Evolutionary conservation across 1,140 invertebrate species (phyloP).

Genomic region (Lepidostoma basale): DNA sequence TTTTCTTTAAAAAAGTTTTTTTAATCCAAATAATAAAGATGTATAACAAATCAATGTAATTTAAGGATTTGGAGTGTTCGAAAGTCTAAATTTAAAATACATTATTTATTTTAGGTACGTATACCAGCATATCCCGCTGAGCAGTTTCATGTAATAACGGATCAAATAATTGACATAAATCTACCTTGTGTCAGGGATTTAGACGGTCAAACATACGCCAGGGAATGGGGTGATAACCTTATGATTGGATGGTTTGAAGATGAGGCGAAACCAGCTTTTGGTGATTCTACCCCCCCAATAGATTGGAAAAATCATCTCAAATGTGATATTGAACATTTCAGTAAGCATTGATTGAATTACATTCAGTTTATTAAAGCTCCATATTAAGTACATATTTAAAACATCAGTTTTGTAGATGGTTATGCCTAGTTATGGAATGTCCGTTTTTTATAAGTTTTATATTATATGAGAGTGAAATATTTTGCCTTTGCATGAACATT

Average conservation of each 20-base stretch:
- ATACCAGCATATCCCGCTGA: constrained; percentile 75
- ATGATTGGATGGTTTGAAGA: constrained; percentile 73
- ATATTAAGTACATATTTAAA: no score
- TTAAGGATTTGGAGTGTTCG: no score
- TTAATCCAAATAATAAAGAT: neutral
- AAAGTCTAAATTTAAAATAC: neutral
- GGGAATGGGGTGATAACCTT: constrained; percentile 64
- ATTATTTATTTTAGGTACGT: constrained; percentile 48
- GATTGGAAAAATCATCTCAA: constrained; percentile 64
- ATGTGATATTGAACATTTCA: constrained; percentile 71
- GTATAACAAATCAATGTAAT: neutral
- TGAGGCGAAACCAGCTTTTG: constrained; percentile 69
- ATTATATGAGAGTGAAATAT: no score
- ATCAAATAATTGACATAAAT: constrained; percentile 52
- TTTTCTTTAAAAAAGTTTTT: neutral
- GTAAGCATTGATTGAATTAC: constrained; percentile 49
- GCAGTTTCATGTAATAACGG: constrained; percentile 72
- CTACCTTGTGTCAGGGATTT: constrained; percentile 71
- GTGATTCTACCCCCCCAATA: constrained; percentile 62
- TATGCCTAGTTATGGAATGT: no score
- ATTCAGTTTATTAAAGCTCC: neutral
- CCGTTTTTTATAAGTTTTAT: no score
- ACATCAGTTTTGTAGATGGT: no score
- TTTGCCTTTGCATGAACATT: no score
- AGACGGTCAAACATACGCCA: constrained; percentile 70